Evolutionary conservation across 2,797 vertebrate species (phyloP), one percentile per base, ranked within the genome.

Genomic region (Peromyscus nudipes): DNA sequence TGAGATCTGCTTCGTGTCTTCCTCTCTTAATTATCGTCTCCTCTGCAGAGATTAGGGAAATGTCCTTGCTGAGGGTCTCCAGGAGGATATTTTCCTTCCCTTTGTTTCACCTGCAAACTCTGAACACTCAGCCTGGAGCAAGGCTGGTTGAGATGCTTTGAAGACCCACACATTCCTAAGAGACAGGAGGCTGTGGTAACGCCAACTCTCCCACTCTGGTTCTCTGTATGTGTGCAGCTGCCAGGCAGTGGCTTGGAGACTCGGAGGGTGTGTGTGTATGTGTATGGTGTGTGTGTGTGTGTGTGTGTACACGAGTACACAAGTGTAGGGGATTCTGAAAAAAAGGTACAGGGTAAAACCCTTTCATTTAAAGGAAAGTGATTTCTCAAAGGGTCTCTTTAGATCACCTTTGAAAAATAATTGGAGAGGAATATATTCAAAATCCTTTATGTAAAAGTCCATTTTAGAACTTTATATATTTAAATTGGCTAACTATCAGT

Each of bases 341-440:
- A 31, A 43, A 25, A 76, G 34, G 27, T 40, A 46, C 2, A 0
- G 40, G 17, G 17, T n/a, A 11, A n/a, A 10, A 10, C 14, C 13
- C 27, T 31, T 93, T 64, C 55, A 90, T 37, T 73, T 90, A 79
- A 92, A 77, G 40, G 71, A 89, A 37, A 79, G 29, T 69, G 40
- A 85, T 71, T 95, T 89, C 57, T 75, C 27, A 85, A 65, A 8
- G 10, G 3, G 1, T 64, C 73, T 88, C 46, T 93, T 92, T 60
- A 90, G 71, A 95, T 88, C 3, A 76, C 9, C 43, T 85, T 94
- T 92, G 80, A 25, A 75, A 91, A 91, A 67, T 92, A 49, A 55
- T 69, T 25, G n/a, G 60, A 89, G 80, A 93, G 37, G 49, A 79
- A 16, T 64, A 57, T 64, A 60, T 76, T 83, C 34, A 79, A 95